Evolutionary conservation across 2,113 vertebrate genomes (phyloP).

Genomic region (Xyliphius kryptos): DNA sequence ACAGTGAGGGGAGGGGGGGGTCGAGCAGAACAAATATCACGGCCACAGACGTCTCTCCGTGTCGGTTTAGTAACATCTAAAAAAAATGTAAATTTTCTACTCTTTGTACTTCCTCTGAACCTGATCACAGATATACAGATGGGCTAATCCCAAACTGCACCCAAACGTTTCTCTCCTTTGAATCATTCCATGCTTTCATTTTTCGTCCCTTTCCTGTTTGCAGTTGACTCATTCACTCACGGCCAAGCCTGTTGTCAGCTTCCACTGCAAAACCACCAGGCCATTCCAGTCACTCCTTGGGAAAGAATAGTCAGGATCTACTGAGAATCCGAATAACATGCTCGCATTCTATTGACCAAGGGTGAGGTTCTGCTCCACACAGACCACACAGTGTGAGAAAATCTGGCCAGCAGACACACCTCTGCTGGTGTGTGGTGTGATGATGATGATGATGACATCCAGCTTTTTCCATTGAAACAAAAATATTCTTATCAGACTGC

Average conservation of each 20-base stretch:
- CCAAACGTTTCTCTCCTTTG: slow-evolving; percentile 11
- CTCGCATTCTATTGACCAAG: slow-evolving; percentile 65
- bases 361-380: slow-evolving; percentile 63
- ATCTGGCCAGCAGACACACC: slow-evolving; percentile 60
- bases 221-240: slow-evolving; percentile 54
- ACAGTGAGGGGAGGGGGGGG: slow-evolving; percentile 1
- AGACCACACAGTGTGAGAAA: slow-evolving; percentile 69
- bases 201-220: slow-evolving; percentile 34
- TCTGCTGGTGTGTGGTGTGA: slow-evolving; percentile 43
- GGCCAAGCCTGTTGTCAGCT: slow-evolving; percentile 42
- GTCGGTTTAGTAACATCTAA: slow-evolving; percentile 28
- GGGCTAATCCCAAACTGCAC: background rate
- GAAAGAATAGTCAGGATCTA: slow-evolving; percentile 44
- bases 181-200: slow-evolving; percentile 40
- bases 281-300: slow-evolving; percentile 57
- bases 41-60: slow-evolving; percentile 35
- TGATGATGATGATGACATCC: slow-evolving; percentile 35
- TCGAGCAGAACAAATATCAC: background rate
- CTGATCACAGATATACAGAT: background rate
- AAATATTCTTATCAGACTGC: background rate
- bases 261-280: slow-evolving; percentile 29
- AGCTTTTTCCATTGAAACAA: slow-evolving; percentile 13
- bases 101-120: background rate
- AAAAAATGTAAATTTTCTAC: slow-evolving; percentile 25
- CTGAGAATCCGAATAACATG: slow-evolving; percentile 49